These are phyloP conservation scores for Meriones psammophilus DNA, from an alignment of 2,797 vertebrate species.

Conservation along the genomic window DNA sequence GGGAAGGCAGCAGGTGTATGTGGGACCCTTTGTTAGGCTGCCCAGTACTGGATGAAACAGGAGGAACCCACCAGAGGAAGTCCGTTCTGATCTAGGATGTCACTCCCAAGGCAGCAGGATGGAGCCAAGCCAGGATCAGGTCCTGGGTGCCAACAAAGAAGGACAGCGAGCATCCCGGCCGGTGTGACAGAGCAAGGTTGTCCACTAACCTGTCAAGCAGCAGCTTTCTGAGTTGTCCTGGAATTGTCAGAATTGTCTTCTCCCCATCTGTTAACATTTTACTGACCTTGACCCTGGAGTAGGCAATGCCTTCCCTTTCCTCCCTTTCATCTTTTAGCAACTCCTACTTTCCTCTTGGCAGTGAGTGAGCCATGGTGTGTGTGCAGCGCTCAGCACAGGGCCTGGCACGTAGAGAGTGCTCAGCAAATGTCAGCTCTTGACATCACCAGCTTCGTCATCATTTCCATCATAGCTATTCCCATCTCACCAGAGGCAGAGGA, in stretches of 20 bases:
- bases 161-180: neutral
- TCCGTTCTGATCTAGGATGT: neutral
- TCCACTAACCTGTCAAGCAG: conserved; percentile 35
- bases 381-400: neutral
- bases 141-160: neutral
- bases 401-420: neutral
- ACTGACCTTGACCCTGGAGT: conserved; percentile 20
- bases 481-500: neutral
- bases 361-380: conserved; percentile 7
- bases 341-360: neutral
- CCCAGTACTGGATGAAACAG: neutral
- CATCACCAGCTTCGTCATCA: neutral
- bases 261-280: neutral
- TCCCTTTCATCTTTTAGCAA: conserved; percentile 12
- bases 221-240: neutral
- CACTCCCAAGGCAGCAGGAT: neutral
- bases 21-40: neutral
- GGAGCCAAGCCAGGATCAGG: neutral
- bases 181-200: neutral
- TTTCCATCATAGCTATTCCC: neutral
- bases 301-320: conserved; percentile 18
- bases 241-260: neutral
- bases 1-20: neutral
- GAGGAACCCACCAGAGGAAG: conserved; percentile 42
- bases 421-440: neutral